These are phyloP conservation scores for Patella vulgata DNA, from an alignment of 1,140 invertebrate genomes.

Conservation along the genomic window DNA sequence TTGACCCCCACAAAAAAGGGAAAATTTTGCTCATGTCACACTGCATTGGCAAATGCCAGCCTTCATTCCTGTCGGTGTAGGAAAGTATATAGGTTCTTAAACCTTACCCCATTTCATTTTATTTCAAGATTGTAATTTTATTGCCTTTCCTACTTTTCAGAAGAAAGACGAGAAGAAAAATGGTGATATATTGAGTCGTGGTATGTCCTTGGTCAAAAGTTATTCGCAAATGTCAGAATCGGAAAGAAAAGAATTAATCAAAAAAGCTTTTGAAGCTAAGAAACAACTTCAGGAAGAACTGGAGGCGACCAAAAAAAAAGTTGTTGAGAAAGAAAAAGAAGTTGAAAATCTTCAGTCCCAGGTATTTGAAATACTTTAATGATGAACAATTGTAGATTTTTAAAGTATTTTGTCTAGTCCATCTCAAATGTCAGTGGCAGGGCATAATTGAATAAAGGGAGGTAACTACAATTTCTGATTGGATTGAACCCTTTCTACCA, in stretches of 20 bases:
- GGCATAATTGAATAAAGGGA: no score
- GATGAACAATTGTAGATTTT: not conserved
- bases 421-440: no score
- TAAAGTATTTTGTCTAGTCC: no score
- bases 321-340: constrained; percentile 50
- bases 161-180: constrained; percentile 22
- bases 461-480: no score
- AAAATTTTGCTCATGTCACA: no score
- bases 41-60: no score
- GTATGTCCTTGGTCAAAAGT: constrained; percentile 51
- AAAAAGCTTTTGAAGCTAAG: constrained; percentile 52
- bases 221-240: constrained; percentile 51
- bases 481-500: not conserved
- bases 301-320: constrained; percentile 48
- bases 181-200: constrained; percentile 42
- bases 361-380: constrained; percentile 21
- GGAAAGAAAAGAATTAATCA: constrained; percentile 50
- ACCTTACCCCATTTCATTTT: no score
- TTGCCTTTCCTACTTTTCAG: constrained; percentile 5
- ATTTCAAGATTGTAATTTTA: not conserved
- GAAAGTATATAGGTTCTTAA: no score
- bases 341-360: constrained; percentile 47
- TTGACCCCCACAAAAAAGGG: no score
- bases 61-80: no score
- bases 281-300: constrained; percentile 50